A percentile compares a stretch with the other conserved stretches of the same genome.
These are phyloP conservation scores for Coronaproctus castanopsis DNA, from an alignment of 2,888 invertebrate species.

Conservation along the genomic window DNA sequence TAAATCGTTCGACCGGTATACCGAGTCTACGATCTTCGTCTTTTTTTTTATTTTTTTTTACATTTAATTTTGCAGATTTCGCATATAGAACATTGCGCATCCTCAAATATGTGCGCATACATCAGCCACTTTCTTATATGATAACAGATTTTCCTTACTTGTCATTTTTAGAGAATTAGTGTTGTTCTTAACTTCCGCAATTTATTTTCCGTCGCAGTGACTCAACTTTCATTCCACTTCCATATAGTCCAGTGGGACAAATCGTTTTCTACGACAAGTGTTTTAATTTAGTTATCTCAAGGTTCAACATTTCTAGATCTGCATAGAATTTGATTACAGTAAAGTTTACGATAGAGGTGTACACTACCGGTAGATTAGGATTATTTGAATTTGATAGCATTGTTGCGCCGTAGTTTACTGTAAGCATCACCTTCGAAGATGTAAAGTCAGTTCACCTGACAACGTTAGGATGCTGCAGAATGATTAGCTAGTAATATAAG, in stretches of 20 bases:
- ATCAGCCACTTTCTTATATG: background rate
- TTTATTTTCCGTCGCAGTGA: background rate
- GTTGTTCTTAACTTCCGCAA: background rate
- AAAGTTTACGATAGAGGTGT: background rate
- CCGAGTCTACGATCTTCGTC: too few species aligned
- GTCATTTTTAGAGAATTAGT: background rate
- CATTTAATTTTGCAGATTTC: too few species aligned
- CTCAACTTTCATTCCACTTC: background rate
- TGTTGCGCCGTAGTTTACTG: background rate
- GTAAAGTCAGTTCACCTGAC: background rate
- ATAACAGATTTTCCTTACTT: background rate
- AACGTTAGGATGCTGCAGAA: background rate
- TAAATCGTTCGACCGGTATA: too few species aligned
- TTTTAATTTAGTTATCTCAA: background rate
- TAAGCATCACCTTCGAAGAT: background rate
- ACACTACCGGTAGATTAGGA: background rate
- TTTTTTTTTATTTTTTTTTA: too few species aligned
- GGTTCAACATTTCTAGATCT: background rate
- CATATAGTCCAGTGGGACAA: background rate
- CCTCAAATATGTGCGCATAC: background rate
- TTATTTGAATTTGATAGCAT: background rate
- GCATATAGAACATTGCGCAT: background rate
- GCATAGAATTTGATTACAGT: background rate
- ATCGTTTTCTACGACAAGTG: background rate
- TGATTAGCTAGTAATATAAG: background rate